These are phyloP conservation scores for Nibea albiflora DNA, from an alignment of 2,113 vertebrate species.

Conservation along the genomic window DNA sequence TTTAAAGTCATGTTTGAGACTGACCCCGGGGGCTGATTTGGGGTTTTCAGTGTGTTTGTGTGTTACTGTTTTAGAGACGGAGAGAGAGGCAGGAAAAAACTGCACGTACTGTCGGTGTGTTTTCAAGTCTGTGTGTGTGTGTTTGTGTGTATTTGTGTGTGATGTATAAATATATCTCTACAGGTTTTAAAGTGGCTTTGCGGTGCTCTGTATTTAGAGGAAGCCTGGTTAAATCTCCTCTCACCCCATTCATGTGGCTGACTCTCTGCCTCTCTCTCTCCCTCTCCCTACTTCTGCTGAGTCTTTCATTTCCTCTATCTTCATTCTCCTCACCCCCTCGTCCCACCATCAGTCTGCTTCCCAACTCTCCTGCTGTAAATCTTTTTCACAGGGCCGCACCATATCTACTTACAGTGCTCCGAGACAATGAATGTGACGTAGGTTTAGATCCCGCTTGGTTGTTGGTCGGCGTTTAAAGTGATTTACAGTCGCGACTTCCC, in stretches of 20 bases:
- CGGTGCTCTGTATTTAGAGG: constrained; percentile 79
- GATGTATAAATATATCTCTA: constrained; percentile 77
- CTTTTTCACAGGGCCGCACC: neutral
- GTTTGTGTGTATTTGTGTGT: constrained; percentile 62
- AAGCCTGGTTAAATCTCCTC: constrained; percentile 69
- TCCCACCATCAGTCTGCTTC: constrained; percentile 11
- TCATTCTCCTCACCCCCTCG: constrained; percentile 29
- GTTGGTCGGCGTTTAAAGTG: neutral
- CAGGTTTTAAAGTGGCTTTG: constrained; percentile 85
- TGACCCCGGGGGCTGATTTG: neutral
- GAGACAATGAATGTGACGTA: neutral
- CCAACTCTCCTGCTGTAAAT: constrained; percentile 2
- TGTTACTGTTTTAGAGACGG: constrained; percentile 5
- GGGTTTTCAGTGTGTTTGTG: neutral
- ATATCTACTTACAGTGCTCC: neutral
- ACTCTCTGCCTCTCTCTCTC: constrained; percentile 43
- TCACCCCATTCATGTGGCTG: constrained; percentile 79
- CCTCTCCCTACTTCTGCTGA: constrained; percentile 34
- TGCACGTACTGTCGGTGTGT: constrained; percentile 20
- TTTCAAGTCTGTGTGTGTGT: constrained; percentile 13
- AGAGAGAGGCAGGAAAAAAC: constrained; percentile 10
- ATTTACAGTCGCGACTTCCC: neutral
- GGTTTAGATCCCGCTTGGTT: neutral
- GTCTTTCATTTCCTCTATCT: constrained; percentile 50
- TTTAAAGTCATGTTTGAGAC: constrained; percentile 18